Evolutionary conservation across 92 coral and sea anemone species (phyloP).

Genomic region (Bergia sp.): DNA sequence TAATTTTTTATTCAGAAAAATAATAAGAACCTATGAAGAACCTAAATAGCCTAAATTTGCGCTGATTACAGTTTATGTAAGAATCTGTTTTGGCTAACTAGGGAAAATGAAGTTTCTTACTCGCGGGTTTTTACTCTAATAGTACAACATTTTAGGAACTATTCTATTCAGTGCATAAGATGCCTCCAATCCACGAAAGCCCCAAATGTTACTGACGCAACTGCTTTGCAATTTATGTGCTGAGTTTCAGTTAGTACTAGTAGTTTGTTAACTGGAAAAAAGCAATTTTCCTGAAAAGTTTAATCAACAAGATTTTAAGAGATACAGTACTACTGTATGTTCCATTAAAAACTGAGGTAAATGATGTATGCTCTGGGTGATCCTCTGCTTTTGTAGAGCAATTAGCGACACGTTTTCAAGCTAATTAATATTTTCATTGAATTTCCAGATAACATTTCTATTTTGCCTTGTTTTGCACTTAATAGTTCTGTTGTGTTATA

Average conservation of each 20-base stretch:
- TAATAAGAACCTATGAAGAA: background rate
- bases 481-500: background rate
- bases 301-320: too few species aligned
- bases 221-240: background rate
- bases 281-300: too few species aligned
- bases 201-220: background rate
- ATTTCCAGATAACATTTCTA: slow-evolving; percentile 7
- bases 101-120: background rate
- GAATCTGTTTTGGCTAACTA: background rate
- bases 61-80: background rate
- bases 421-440: background rate
- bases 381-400: slow-evolving; percentile 3
- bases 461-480: background rate
- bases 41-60: background rate
- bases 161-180: background rate
- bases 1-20: background rate
- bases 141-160: background rate
- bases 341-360: too few species aligned
- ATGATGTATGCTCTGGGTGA: background rate
- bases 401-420: background rate
- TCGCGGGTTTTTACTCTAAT: background rate
- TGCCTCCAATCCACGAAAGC: background rate
- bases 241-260: background rate
- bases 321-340: background rate
- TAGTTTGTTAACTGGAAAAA: background rate